Conservation (phyloP, 2,113 vertebrate species). For the Clarias magur region DNA sequence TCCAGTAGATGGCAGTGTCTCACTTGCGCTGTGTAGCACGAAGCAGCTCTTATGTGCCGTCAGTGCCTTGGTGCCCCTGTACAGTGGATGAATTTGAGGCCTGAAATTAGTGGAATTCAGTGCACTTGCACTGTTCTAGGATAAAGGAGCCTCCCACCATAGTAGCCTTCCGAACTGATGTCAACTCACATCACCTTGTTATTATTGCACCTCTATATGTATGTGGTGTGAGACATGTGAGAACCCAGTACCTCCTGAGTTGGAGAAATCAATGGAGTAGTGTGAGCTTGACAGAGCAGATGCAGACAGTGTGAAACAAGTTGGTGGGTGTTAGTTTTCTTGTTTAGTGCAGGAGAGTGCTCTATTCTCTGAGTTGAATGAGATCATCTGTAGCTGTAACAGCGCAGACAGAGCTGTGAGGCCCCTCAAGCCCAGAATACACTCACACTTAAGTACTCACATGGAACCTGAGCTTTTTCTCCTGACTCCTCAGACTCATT, state of each 20-base stretch:
- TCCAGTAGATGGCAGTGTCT: conserved; percentile 46
- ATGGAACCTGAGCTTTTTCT: conserved; percentile 28
- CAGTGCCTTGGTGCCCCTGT: background rate
- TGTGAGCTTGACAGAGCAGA: conserved; percentile 6
- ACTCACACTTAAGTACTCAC: conserved; percentile 12
- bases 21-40: background rate
- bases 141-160: conserved; percentile 19
- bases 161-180: background rate
- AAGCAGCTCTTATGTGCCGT: conserved; percentile 1
- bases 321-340: conserved; percentile 12
- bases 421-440: background rate
- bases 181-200: conserved; percentile 21
- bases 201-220: conserved; percentile 7
- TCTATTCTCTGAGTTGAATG: conserved; percentile 15
- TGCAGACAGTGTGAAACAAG: background rate
- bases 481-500: conserved; percentile 34
- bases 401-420: conserved; percentile 24
- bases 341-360: background rate
- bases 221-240: background rate
- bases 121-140: conserved; percentile 19
- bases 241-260: conserved; percentile 15
- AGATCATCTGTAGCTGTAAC: conserved; percentile 39
- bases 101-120: conserved; percentile 41
- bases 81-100: conserved; percentile 25
- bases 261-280: background rate